Conservation (phyloP, 2,797 vertebrate genomes). For the Danionella dracula region DNA sequence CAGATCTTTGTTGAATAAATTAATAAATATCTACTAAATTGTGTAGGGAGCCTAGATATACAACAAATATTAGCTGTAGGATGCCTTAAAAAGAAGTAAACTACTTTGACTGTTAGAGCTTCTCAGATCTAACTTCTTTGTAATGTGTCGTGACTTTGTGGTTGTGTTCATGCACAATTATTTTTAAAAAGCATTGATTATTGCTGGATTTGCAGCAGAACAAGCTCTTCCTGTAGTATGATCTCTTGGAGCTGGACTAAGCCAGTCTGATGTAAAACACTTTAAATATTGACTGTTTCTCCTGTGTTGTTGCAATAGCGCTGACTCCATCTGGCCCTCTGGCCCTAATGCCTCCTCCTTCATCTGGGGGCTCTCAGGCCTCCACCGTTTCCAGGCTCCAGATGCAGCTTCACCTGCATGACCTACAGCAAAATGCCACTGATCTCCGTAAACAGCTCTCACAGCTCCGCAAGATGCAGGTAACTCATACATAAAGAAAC, state of each 20-base stretch:
- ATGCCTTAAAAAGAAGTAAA: too few relatives aligned
- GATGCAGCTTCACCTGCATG: constrained; percentile 93
- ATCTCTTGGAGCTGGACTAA: not conserved
- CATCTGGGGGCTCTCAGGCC: constrained; percentile 68
- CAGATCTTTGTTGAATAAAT: too few relatives aligned
- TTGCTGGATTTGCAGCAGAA: not conserved
- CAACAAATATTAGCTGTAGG: too few relatives aligned
- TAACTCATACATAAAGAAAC: constrained; percentile 45
- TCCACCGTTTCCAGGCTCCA: constrained; percentile 79
- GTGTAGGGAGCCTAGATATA: too few relatives aligned
- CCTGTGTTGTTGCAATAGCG: constrained; percentile 67
- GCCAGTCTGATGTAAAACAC: not conserved
- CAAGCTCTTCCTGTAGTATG: not conserved
- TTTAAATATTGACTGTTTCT: constrained; percentile 19
- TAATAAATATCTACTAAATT: too few relatives aligned
- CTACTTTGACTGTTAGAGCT: too few relatives aligned
- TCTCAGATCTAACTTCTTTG: too few relatives aligned
- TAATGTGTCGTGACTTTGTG: not conserved
- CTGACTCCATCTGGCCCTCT: constrained; percentile 78
- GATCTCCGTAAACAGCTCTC: constrained; percentile 89
- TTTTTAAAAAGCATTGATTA: not conserved
- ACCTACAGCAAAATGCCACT: constrained; percentile 88
- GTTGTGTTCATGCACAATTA: not conserved
- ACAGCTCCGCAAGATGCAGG: constrained; percentile 90
- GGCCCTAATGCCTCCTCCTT: constrained; percentile 83